A percentile compares a stretch with the other conserved stretches of the same genome.
phyloP scores from a whole-genome alignment of 2,888 invertebrate species.

The Bugulina stolonifera region DNA sequence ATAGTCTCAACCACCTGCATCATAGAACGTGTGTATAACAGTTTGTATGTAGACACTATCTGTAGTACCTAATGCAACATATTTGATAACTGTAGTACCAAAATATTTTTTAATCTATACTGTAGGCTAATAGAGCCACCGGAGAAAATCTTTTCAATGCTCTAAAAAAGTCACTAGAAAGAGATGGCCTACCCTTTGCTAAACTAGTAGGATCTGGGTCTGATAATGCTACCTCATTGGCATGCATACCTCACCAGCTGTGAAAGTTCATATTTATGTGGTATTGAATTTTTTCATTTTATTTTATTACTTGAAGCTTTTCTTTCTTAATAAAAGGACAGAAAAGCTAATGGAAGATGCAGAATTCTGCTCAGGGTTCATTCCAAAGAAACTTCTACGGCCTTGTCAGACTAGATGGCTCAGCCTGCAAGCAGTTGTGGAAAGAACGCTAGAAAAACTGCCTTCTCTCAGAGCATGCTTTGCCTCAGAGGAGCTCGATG shows the following conservation, averaged over 20 bases:
- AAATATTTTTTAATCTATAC: too few species aligned
- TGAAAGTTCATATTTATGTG: too few species aligned
- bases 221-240: not conserved
- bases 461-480: not conserved
- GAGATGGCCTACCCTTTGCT: not conserved
- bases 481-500: not conserved
- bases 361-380: not conserved
- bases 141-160: not conserved
- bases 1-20: too few species aligned
- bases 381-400: not conserved
- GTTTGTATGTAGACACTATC: too few species aligned
- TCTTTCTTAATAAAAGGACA: too few species aligned
- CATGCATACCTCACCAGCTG: not conserved
- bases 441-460: not conserved
- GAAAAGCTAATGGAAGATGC: too few species aligned
- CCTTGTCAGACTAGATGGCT: not conserved
- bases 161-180: not conserved
- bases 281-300: too few species aligned
- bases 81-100: too few species aligned
- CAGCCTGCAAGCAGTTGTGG: not conserved
- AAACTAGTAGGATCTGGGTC: not conserved
- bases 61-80: too few species aligned
- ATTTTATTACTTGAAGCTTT: too few species aligned
- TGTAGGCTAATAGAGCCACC: not conserved
- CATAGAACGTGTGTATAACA: too few species aligned